Base-by-base conservation (phyloP, 23 tunicate species). In the Halocynthia roretzi region DNA sequence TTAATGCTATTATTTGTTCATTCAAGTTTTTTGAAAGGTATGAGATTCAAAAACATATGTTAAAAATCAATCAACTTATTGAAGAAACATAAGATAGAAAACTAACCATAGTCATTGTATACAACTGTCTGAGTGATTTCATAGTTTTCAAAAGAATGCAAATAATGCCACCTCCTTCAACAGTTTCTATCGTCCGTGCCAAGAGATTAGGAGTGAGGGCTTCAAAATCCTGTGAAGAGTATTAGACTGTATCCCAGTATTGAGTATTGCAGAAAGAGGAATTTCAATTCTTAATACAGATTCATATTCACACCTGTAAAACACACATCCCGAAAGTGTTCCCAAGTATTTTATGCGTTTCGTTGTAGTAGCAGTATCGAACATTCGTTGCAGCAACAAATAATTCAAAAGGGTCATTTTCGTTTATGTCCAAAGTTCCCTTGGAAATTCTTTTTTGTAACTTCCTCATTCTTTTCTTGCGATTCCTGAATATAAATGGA, bases 101-200 rank as follows among this genome's bases (percentile, higher is more conserved):
- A 77, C 87, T 66, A 50, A 91, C 97, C 98, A 93, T 93, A 7
- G 98, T 75, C 85, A 93, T 75, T 22, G 98, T 83, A 56, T 93
- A 87, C 18, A 93, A 71, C 68, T 93, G 98, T 87, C 81, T 93
- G 53, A 93, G 61, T n/a, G 93, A 86, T 61, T 83, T 83, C 98
- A 93, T 83, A 7, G 93, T 87, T 51, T 88, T 62, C 8, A 93
- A 72, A 40, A 93, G 68, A 61, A 93, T 81, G 75, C 86, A 80
- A 82, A 87, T 83, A 19, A 86, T 75, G 44, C 98, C 98, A 52
- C 89, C 85, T n/a, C 98, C 98, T 87, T 94, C 98, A 50, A 94
- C 98, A 51, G 98, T 94, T 84, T 94, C 98, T 52, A 94, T 88
- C 6, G 98, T 94, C 54, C 94, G 67, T 7, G 98, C 98, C 6